phyloP scores from a whole-genome alignment of 1,140 invertebrate genomes.

The Neodiprion pinetum region DNA sequence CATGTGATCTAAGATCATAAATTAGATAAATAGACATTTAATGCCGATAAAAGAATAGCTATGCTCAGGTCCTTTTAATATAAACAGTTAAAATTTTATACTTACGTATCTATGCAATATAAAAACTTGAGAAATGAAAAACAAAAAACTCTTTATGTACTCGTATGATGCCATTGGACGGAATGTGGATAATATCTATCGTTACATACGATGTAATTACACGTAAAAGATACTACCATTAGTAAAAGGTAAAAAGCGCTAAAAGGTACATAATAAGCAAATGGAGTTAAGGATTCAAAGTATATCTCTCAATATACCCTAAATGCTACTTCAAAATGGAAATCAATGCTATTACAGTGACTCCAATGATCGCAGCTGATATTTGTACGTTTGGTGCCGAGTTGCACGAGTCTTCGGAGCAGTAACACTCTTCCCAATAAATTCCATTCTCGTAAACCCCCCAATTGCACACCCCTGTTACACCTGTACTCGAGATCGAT shows the following conservation, averaged over 20 bases:
- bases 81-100: too few species aligned
- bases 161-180: not conserved
- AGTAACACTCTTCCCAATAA: slow-evolving; percentile 96
- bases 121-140: too few species aligned
- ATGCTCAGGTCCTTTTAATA: not conserved
- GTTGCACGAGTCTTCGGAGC: slow-evolving; percentile 88
- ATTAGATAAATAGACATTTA: slow-evolving; percentile 1
- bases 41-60: not conserved
- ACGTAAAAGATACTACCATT: too few species aligned
- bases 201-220: too few species aligned
- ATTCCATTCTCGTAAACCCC: slow-evolving; percentile 92
- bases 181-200: not conserved
- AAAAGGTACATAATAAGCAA: too few species aligned
- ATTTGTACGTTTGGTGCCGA: slow-evolving; percentile 27
- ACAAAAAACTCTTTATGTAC: too few species aligned
- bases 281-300: too few species aligned
- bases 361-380: not conserved
- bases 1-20: not conserved
- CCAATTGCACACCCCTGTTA: slow-evolving; percentile 93
- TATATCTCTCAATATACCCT: too few species aligned
- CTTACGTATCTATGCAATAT: too few species aligned
- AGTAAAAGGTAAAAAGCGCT: too few species aligned
- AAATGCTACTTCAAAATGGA: not conserved
- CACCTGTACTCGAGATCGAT: slow-evolving; percentile 87
- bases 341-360: not conserved